Percentiles rank a stretch among this genome's conserved stretches.
Conservation (phyloP, 1,140 invertebrate species). For the Cataglyphis hispanica region DNA sequence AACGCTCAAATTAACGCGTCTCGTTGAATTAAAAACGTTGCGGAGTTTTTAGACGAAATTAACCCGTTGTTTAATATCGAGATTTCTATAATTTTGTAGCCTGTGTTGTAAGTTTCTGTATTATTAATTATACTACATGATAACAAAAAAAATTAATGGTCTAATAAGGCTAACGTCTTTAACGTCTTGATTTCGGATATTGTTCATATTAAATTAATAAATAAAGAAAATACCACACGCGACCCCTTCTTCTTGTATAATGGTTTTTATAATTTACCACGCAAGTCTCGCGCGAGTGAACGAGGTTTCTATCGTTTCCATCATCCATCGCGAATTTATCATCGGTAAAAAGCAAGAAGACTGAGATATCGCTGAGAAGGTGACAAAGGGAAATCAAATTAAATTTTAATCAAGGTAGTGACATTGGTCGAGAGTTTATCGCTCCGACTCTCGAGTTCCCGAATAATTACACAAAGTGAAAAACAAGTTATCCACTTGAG, state of each 20-base stretch:
- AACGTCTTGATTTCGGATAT: not conserved
- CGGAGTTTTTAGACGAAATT: not conserved
- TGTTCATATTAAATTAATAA: not conserved
- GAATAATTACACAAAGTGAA: slow-evolving; percentile 51
- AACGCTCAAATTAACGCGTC: slow-evolving; percentile 44
- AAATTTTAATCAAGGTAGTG: slow-evolving; percentile 28
- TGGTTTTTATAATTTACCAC: not conserved
- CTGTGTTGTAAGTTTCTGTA: not conserved
- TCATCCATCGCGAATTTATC: not conserved
- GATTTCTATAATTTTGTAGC: not conserved
- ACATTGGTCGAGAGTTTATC: slow-evolving; percentile 29
- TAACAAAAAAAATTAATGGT: not conserved
- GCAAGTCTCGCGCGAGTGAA: not conserved
- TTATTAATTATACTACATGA: not conserved
- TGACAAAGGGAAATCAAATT: not conserved
- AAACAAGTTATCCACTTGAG: slow-evolving; percentile 35
- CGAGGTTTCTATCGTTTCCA: not conserved
- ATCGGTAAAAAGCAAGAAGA: not conserved
- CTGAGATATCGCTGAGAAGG: not conserved
- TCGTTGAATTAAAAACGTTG: slow-evolving; percentile 18
- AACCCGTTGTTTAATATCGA: slow-evolving; percentile 5
- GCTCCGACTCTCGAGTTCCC: slow-evolving; percentile 38
- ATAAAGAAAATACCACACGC: not conserved
- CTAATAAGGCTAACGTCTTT: not conserved
- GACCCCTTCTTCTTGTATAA: not conserved